phyloP scores from a whole-genome alignment of 2,113 vertebrate species.

The Pica pica region DNA sequence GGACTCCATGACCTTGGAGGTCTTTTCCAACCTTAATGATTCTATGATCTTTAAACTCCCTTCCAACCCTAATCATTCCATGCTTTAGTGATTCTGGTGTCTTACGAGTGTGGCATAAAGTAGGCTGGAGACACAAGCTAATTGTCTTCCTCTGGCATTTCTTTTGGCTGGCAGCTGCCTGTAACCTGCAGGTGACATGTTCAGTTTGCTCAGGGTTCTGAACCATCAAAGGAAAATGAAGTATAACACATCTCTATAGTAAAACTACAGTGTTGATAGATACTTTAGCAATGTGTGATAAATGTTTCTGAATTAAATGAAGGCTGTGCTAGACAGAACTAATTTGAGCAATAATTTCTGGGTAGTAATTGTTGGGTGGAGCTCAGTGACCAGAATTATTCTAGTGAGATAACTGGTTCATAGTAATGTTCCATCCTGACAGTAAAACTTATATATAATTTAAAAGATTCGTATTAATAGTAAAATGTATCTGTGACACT shows the following conservation, averaged over 20 bases:
- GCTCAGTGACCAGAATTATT: background rate
- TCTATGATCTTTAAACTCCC: background rate
- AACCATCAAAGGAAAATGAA: background rate
- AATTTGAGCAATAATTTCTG: background rate
- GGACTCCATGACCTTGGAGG: background rate
- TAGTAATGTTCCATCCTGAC: background rate
- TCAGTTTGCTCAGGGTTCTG: background rate
- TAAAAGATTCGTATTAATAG: background rate
- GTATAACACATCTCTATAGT: background rate
- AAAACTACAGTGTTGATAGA: background rate
- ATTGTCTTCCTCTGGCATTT: background rate
- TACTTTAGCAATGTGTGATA: background rate
- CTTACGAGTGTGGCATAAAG: background rate
- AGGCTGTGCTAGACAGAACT: background rate
- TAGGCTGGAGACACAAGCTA: background rate
- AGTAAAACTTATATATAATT: background rate
- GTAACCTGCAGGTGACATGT: background rate
- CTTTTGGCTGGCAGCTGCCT: background rate
- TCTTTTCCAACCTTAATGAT: background rate
- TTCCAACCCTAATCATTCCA: background rate
- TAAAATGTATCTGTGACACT: background rate
- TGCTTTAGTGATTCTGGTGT: background rate
- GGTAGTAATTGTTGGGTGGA: background rate
- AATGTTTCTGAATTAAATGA: background rate
- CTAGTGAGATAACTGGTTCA: background rate